Base-by-base conservation (phyloP, 2,113 vertebrate species). In the Megalops atlanticus region DNA sequence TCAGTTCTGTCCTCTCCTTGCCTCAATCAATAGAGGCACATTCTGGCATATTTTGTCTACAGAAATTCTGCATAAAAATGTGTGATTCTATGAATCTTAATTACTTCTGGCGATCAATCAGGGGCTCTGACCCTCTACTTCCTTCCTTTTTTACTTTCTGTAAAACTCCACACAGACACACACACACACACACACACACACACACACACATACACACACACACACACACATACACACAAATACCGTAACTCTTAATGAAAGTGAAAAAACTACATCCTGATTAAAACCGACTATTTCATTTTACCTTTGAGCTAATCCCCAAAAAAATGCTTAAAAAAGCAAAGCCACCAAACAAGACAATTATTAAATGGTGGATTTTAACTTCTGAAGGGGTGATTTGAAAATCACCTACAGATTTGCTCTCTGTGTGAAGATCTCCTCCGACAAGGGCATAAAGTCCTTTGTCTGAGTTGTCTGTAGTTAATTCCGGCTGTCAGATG, bases 11-110 rank as follows among this genome's bases (percentile, higher is more conserved):
- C 58, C n/a, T 27, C 58, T 10, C 14, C 24, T 5, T 64, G 58
- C n/a, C 58, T 64, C 58, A n/a, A 64, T 64, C 24, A 64, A 64
- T 64, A 64, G 58, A 64, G 10, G n/a, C 58, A 64, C 49, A 54
- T 54, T 21, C 16, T 54, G 49, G 18, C 18, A 54, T 21, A 54
- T 54, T 54, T 21, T 21, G 49, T 54, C 49, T 4, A 15, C 31
- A 0, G n/a, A 64, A 64, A 31, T 1, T 1, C n/a, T 64, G 58
- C 21, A 31, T 27, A 2, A 58, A 58, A 24, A 31, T 64, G 58
- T 31, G n/a, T 64, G 24, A 31, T 64, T 64, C 24, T 31, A 64
- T 27, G 54, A 64, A 64, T 27, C 54, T 0, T 64, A 54, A 54
- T 24, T 54, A 54, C 18, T 64, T 64, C 11, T 5, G 21, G 3